Conservation (phyloP, 2,888 invertebrate species). For the Athalia circularis region DNA sequence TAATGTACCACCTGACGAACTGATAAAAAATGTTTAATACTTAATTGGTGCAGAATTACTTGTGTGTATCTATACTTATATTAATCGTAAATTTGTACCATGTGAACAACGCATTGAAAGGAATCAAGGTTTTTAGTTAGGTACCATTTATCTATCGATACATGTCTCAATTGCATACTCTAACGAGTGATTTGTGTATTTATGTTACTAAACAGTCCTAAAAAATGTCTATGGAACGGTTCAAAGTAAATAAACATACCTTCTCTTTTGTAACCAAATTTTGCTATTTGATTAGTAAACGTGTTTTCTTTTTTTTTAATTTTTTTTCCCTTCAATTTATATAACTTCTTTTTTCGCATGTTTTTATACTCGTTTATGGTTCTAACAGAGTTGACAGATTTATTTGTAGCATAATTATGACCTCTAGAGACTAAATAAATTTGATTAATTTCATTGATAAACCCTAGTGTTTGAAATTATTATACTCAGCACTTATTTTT, state of each 20-base stretch:
- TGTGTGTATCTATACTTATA: background rate
- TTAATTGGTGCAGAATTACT: constrained; percentile 26
- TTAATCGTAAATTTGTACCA: constrained; percentile 33
- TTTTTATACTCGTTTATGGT: constrained; percentile 1
- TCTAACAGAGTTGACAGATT: constrained; percentile 23
- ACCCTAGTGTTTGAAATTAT: background rate
- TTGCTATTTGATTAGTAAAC: constrained; percentile 19
- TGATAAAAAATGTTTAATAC: constrained; percentile 52
- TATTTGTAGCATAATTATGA: constrained; percentile 8
- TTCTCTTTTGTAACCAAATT: background rate
- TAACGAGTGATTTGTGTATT: constrained; percentile 25
- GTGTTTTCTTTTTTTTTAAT: background rate
- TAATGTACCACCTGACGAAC: constrained; percentile 61
- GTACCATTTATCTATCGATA: constrained; percentile 2
- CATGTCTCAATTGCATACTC: constrained; percentile 14
- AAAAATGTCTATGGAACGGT: constrained; percentile 15
- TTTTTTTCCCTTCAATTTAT: constrained; percentile 10
- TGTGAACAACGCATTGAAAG: constrained; percentile 23
- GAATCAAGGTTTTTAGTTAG: constrained; percentile 22
- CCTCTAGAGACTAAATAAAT: constrained; percentile 31
- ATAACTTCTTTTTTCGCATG: constrained; percentile 1
- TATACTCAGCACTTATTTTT: background rate
- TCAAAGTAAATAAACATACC: constrained; percentile 15
- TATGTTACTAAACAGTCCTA: constrained; percentile 22
- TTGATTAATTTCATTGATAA: constrained; percentile 31